Base-by-base conservation (phyloP, 2,888 invertebrate genomes). In the Molanna angustata region DNA sequence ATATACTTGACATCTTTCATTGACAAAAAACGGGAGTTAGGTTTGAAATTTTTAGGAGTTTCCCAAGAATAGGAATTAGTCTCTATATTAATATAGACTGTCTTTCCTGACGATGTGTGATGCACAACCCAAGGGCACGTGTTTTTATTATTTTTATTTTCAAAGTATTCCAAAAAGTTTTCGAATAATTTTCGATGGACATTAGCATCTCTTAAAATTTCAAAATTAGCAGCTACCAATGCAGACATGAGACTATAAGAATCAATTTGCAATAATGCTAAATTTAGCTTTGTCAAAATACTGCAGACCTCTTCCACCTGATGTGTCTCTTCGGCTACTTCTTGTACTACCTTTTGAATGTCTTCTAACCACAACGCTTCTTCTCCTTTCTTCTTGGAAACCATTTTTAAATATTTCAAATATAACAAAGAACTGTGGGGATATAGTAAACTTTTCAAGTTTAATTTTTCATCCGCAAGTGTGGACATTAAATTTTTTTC, bases 331-430 rank as follows among this genome's bases (percentile, higher is more conserved):
- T 64, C 61, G 49, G 73, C 69, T 3, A 79, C 79, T 58, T 74
- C 72, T 52, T 72, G 66, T 20, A 78, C 66, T 48, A 75, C 68
- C 27, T 71, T 68, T 50, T 77, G 68, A 49, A 82, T 74, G 62
- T 83, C 83, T 55, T 82, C 80, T 43, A 79, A 67, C 80, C 82
- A 83, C 4, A 84, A 68, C 56, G 79, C 80, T 56, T 78, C 74
- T 14, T 76, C 76, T 60, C 80, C 78, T 56, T 79, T 79, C 17
- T 71, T 71, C n/a, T 70, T 62, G 18, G 79, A 66, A 42, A 71
- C 70, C 59, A 73, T 76, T 62, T 78, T 76, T 32, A 82, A 68
- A 60, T 79, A 71, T 49, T 76, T 72, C 61, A 81, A 65, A 61
- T 80, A 81, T 4, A 82, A 68, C 43, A 75, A 68, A 17, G 71